phyloP scores from a whole-genome alignment of 2,888 invertebrate genomes.

The Pegoplata infirma region DNA sequence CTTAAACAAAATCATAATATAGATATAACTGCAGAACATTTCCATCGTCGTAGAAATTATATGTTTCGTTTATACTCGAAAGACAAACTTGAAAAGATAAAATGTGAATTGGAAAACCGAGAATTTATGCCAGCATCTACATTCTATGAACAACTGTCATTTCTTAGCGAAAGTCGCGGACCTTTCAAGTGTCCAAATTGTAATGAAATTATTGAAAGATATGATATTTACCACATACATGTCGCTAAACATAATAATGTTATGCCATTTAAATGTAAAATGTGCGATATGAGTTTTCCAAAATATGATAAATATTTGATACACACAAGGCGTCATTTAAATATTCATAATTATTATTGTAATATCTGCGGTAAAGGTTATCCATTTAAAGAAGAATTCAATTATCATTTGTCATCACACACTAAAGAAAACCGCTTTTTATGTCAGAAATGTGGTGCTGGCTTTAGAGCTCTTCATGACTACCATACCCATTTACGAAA shows the following conservation, averaged over 20 bases:
- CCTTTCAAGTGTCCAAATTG: constrained; percentile 53
- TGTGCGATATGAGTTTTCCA: constrained; percentile 47
- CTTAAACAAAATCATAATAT: constrained; percentile 47
- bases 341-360: constrained; percentile 51
- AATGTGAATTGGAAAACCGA: constrained; percentile 36
- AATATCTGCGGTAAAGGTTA: constrained; percentile 54
- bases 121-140: constrained; percentile 37
- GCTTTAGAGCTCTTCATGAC: constrained; percentile 66
- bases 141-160: constrained; percentile 37
- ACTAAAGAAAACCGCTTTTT: constrained; percentile 65
- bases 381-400: constrained; percentile 38
- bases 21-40: constrained; percentile 12
- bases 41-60: constrained; percentile 3
- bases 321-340: constrained; percentile 54
- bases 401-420: constrained; percentile 60
- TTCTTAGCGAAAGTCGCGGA: constrained; percentile 48
- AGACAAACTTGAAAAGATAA: not conserved
- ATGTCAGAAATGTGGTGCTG: constrained; percentile 66
- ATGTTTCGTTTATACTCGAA: not conserved
- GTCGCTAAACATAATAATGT: constrained; percentile 50
- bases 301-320: constrained; percentile 47
- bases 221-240: constrained; percentile 55
- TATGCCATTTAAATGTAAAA: constrained; percentile 52
- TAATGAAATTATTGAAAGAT: constrained; percentile 47
- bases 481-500: constrained; percentile 50